phyloP scores from a whole-genome alignment of 2,797 vertebrate species.

The Toxotes lorentzi region DNA sequence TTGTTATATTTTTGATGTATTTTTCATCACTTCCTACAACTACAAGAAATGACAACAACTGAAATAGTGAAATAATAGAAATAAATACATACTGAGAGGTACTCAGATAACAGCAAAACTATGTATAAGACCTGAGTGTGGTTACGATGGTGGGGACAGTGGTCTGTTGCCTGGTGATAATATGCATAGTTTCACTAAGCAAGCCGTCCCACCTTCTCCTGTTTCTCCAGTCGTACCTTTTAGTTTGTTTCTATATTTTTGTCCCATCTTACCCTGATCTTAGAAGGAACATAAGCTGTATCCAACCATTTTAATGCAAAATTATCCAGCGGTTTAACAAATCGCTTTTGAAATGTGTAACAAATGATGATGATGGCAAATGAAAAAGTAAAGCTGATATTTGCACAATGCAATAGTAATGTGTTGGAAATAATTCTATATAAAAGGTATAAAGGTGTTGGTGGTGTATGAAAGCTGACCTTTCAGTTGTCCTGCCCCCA shows the following conservation, averaged over 20 bases:
- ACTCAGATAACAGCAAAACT: not conserved
- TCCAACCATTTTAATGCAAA: not conserved
- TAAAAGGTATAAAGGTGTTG: conserved; percentile 17
- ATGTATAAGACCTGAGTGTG: not conserved
- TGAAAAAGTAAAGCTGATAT: not conserved
- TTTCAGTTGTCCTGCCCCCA: conserved; percentile 90
- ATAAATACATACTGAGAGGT: not conserved
- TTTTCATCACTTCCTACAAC: not conserved
- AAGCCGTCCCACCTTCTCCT: not conserved
- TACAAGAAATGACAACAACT: not conserved
- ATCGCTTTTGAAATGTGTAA: not conserved
- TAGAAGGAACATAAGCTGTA: not conserved
- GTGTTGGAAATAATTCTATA: not conserved
- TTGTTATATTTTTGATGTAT: not conserved
- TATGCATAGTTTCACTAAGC: not conserved
- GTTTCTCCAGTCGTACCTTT: not conserved
- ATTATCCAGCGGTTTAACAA: not conserved
- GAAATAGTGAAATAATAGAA: not conserved
- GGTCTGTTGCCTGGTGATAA: not conserved
- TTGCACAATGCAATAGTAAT: not conserved
- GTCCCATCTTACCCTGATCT: not conserved
- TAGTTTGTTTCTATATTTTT: not conserved
- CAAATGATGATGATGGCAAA: not conserved
- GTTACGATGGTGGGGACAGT: not conserved
- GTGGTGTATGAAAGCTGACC: conserved; percentile 81